Evolutionary conservation across 2,113 vertebrate genomes (phyloP).

Genomic region (Chloebia gouldiae): DNA sequence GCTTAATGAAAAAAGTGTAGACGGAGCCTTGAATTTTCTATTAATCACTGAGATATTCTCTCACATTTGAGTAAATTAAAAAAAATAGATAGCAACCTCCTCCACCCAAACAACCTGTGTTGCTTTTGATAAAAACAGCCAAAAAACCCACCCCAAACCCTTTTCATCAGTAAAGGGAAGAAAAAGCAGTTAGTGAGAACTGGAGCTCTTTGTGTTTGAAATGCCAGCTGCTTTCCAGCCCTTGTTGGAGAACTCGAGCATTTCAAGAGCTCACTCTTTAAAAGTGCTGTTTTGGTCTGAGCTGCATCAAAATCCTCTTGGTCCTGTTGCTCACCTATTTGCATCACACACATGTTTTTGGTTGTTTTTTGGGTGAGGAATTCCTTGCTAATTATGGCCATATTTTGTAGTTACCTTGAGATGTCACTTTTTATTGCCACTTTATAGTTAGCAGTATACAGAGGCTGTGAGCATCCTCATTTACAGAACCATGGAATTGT

Average conservation of each 20-base stretch:
- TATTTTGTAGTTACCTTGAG: neutral
- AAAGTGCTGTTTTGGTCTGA: neutral
- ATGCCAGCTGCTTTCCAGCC: neutral
- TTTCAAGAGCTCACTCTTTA: neutral
- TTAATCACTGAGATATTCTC: neutral
- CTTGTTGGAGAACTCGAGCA: neutral
- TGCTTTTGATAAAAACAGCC: neutral
- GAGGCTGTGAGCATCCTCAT: neutral
- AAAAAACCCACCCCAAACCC: neutral
- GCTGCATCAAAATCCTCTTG: neutral
- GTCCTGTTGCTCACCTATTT: neutral
- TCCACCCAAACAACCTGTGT: fast-evolving
- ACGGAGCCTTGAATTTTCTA: neutral
- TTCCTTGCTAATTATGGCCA: neutral
- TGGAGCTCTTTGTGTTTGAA: neutral
- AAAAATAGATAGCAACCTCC: neutral
- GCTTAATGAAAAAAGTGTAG: neutral
- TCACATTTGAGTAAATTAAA: neutral
- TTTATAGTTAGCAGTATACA: fast-evolving
- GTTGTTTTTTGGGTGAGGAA: neutral
- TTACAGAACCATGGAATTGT: neutral
- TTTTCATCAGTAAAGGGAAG: neutral
- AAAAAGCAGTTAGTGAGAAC: neutral
- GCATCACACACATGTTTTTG: fast-evolving
- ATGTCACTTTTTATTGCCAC: neutral